Conservation (phyloP, 2,113 vertebrate species). For the Stigmatopora nigra region DNA sequence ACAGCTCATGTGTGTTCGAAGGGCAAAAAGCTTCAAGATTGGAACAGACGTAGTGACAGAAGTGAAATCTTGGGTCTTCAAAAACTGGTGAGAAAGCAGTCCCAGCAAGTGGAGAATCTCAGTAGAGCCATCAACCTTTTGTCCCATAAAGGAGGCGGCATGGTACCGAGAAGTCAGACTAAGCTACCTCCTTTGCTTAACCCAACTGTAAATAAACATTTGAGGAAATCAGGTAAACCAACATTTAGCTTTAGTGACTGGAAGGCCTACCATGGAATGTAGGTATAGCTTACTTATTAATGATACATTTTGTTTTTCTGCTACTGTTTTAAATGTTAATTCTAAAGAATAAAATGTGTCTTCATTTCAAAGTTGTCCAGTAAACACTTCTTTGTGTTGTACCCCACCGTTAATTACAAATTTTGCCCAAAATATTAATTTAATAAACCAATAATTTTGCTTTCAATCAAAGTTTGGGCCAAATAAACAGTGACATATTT, state of each 20-base stretch:
- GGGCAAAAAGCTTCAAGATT: constrained; percentile 70
- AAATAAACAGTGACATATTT: too few relatives aligned
- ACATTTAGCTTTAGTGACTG: not conserved
- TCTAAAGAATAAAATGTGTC: not conserved
- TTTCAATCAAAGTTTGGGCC: too few relatives aligned
- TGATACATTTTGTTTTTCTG: not conserved
- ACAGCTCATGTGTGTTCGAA: constrained; percentile 23
- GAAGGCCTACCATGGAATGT: constrained; percentile 1
- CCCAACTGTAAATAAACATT: not conserved
- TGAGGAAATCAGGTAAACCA: not conserved
- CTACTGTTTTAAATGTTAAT: not conserved
- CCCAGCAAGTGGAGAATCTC: constrained; percentile 51
- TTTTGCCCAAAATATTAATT: too few relatives aligned
- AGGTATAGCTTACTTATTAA: not conserved
- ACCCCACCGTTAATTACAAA: too few relatives aligned
- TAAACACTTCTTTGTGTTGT: not conserved
- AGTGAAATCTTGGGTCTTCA: constrained; percentile 61
- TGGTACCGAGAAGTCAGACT: constrained; percentile 59
- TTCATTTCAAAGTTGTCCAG: not conserved
- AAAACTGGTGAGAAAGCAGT: constrained; percentile 56
- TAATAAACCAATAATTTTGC: too few relatives aligned
- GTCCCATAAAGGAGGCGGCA: constrained; percentile 59
- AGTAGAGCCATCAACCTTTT: constrained; percentile 68
- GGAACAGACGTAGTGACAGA: constrained; percentile 38
- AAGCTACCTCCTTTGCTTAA: constrained; percentile 7